Evolutionary conservation across 2,113 vertebrate genomes (phyloP).

Genomic region (Canis aureus): DNA sequence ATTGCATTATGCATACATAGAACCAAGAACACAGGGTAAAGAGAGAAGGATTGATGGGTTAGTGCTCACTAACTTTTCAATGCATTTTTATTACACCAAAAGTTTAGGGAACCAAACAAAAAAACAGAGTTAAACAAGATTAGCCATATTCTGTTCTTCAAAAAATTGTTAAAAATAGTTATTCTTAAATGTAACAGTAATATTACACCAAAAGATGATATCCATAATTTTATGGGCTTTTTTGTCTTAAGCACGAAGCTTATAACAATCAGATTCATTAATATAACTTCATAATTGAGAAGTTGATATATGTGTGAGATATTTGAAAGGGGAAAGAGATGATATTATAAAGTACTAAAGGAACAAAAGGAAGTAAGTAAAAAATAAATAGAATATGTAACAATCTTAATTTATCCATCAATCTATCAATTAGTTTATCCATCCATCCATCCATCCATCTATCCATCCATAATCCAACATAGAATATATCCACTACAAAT

Average conservation of each 20-base stretch:
- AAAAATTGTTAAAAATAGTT: constrained; percentile 54
- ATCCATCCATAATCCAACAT: neutral
- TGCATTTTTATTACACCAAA: constrained; percentile 75
- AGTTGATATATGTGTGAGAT: neutral
- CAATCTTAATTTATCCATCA: neutral
- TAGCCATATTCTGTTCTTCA: constrained; percentile 46
- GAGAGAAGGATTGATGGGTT: rapidly evolving
- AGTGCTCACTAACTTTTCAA: neutral
- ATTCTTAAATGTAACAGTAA: constrained; percentile 17
- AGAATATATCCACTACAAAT: neutral
- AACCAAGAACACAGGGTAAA: neutral
- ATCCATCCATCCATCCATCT: neutral
- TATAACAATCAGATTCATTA: neutral
- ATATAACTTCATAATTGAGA: neutral
- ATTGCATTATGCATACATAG: neutral
- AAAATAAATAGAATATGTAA: neutral
- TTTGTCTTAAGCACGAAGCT: neutral
- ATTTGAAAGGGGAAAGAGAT: neutral
- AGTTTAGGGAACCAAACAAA: constrained; percentile 69
- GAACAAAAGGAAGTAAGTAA: neutral
- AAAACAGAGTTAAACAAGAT: constrained; percentile 77
- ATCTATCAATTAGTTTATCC: neutral
- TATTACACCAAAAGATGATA: neutral
- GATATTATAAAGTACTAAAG: neutral
- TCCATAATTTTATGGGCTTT: neutral